Base-by-base conservation (phyloP, 2,797 vertebrate genomes). In the Acropternis orthonyx region DNA sequence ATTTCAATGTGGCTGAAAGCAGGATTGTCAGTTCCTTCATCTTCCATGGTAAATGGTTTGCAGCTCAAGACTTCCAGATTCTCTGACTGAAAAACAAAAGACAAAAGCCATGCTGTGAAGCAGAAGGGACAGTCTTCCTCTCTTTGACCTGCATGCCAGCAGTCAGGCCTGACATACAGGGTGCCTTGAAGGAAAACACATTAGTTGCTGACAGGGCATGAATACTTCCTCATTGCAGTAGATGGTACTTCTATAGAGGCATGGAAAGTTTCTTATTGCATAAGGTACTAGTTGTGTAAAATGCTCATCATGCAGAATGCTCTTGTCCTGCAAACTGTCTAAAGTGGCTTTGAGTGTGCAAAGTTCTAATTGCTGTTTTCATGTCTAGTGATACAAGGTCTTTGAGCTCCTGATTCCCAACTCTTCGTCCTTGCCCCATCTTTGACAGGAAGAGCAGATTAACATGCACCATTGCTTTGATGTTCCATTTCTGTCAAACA, bases 1-100 rank as follows among this genome's bases (percentile, higher is more conserved):
- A 99, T 91, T 97, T 99, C 98, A 28, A 98, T 88, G 19, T 98
- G 98, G 91, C 96, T 98, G 97, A 99, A 99, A 91, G 97, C 97
- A 49, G 98, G 98, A 92, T 99, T 99, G 76, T 96, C 96, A 61
- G 95, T 98, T 96, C 98, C 99, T 85, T 93, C 96, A 0, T 94
- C 95, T 93, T 82, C 94, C 74, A 95, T 7, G 9, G 95, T 72
- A 81, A 95, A 92, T 16, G 73, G 94, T 27, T 97, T 97, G 82
- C 97, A 95, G 87, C 97, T 97, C 68, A 98, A 94, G 76, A 96
- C 96, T 48, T 94, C 74, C 54, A 92, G 78, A 55, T 95, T 97
- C 43, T 97, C 94, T 26, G 94, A 66, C 98, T 98, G 46, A 88
- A 97, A 97, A 90, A 91, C 22, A 75, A 55, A 78, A 92, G 62